Evolutionary conservation across 2,888 invertebrate genomes (phyloP), one percentile per base, ranked within the genome.

Genomic region (Patella caerulea): DNA sequence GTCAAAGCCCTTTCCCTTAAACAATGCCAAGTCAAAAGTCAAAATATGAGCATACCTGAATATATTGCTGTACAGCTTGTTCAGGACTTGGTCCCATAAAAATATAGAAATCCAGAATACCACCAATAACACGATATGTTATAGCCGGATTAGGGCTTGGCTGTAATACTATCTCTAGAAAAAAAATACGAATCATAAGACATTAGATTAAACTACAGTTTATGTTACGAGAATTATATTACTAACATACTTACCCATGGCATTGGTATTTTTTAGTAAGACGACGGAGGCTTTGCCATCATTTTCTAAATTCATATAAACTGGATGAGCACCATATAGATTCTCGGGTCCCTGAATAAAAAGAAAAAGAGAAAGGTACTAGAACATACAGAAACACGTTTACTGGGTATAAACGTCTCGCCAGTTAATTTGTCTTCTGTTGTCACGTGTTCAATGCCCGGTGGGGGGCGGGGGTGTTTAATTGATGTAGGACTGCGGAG

Each of bases 281-380:
- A 96, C 95, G 54, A 96, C 96, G 88, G 95, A 82, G 0, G 86
- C 84, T n/a, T 86, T 85, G 17, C 94, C 93, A 71, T 87, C 85
- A 17, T 94, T 92, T 88, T 96, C 96, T 84, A 96, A 92, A 0
- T 94, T 93, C 90, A 97, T 89, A 90, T 95, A 96, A 91, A 96
- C 96, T 0, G 97, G 96, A 89, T 97, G 96, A 24, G 94, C 94
- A 14, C 96, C 96, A 88, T 96, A 97, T 19, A 96, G 92, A 91
- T 95, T 96, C 81, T 83, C 71, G 3, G 56, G 56, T 19, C 45
- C 34, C n/a, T 56, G 19, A 15, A 17, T 1, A 74, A 59, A n/a
- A 59, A 59, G 59, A 15, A 17, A 24, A 24, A 24, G 1, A 24
- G 3, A 5, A 45, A 45, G 45, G 45, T 45, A 45, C 45, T 45